Percentiles rank a stretch among this genome's conserved stretches.
Conservation (phyloP, 2,797 vertebrate genomes). For the Microchirus variegatus region DNA sequence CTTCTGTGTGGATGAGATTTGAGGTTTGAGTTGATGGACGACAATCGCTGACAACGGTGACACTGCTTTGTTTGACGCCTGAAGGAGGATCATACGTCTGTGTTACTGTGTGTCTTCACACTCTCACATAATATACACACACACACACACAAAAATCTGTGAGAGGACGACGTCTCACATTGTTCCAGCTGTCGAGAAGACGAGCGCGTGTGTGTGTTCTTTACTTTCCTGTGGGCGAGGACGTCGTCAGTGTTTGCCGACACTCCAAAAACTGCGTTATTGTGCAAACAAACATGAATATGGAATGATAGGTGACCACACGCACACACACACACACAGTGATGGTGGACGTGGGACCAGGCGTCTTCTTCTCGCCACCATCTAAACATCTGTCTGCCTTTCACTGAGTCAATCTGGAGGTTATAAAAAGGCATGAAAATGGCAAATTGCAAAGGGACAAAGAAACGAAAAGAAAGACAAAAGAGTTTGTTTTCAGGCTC, state of each 20-base stretch:
- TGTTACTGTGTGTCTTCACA: too few species aligned
- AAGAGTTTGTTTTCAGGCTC: too few species aligned
- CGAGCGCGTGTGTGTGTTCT: conserved; percentile 2
- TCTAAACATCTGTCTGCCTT: too few species aligned
- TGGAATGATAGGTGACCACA: neutral
- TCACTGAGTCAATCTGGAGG: too few species aligned
- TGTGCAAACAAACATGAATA: neutral
- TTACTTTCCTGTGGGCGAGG: neutral
- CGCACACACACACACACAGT: too few species aligned
- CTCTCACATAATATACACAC: too few species aligned
- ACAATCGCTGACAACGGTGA: neutral
- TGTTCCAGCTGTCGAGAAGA: conserved; percentile 3
- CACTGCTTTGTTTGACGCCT: neutral
- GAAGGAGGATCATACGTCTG: conserved; percentile 11
- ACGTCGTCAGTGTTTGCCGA: neutral
- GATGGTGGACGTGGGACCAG: too few species aligned
- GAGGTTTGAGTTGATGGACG: neutral
- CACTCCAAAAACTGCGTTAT: neutral
- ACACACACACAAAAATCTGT: conserved; percentile 2
- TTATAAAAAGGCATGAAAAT: too few species aligned
- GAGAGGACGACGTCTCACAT: neutral
- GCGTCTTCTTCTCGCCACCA: too few species aligned
- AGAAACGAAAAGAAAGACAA: too few species aligned
- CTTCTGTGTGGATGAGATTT: neutral
- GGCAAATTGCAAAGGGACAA: too few species aligned